Base-by-base conservation (phyloP, 2,797 vertebrate species). In the Anguilla obscura region DNA sequence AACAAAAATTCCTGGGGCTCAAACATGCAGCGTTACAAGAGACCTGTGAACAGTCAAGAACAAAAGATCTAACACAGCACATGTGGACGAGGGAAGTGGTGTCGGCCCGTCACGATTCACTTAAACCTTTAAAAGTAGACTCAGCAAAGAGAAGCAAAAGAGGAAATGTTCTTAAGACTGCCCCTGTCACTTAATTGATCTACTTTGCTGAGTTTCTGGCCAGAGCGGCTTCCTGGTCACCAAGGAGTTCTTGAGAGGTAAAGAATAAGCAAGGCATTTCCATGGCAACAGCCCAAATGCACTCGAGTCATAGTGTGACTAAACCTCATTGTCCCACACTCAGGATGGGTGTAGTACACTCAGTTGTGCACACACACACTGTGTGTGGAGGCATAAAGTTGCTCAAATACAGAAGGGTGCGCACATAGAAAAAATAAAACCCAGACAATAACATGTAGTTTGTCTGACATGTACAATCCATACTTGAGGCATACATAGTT, bases 171-270 rank as follows among this genome's bases (percentile, higher is more conserved):
- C 80, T 86, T 58, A 79, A 27, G 66, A 79, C 63, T 88, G 88
- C 86, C 66, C 66, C 83, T 80, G 82, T 83, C 89, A 88, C 89
- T 93, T 86, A 84, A 90, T 91, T 92, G 86, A 84, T 90, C 86
- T 82, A 89, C 85, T 92, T 93, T 88, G 86, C 88, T 89, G 30
- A 89, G 88, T 86, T 90, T 92, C 90, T 88, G 63, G 92, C 91
- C 93, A 93, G 93, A 93, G 93, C 92, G 92, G 93, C 92, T 93
- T 94, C 92, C 93, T 93, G 93, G 92, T 94, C 93, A 86, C 94
- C 89, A 86, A 14, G 87, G 93, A 93, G 89, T 91, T 86, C 86
- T 87, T 88, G 66, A 89, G 87, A 89, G 91, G 93, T 89, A 91
- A 94, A 92, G 94, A 94, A 94, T 90, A 91, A 94, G 91, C 84